phyloP scores from a whole-genome alignment of 2,113 vertebrate genomes.

The Pardalotus punctatus region DNA sequence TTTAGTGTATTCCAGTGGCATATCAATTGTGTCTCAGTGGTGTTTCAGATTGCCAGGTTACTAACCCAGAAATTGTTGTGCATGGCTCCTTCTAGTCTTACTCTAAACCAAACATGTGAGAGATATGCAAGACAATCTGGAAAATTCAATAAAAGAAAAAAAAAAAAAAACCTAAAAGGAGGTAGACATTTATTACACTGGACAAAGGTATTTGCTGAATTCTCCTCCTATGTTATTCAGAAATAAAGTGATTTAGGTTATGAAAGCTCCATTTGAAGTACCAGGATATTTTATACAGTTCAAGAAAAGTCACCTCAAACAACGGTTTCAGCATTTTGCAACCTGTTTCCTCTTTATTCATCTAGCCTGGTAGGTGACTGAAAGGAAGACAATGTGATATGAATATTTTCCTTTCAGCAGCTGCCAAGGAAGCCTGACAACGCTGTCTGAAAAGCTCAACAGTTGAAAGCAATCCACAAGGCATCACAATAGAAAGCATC shows the following conservation, averaged over 20 bases:
- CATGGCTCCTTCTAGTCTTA: not conserved
- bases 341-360: not conserved
- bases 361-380: not conserved
- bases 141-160: not conserved
- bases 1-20: not conserved
- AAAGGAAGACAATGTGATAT: not conserved
- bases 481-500: not conserved
- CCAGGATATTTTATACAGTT: not conserved
- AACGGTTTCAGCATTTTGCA: not conserved
- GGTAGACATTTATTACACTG: not conserved
- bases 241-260: not conserved
- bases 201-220: not conserved
- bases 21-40: not conserved
- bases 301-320: slow-evolving; percentile 9
- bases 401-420: not conserved
- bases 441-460: not conserved
- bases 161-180: not conserved
- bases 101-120: not conserved
- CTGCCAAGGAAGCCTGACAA: not conserved
- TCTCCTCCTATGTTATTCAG: not conserved
- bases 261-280: not conserved
- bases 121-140: not conserved
- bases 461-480: not conserved
- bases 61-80: not conserved
- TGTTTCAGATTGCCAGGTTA: not conserved